Conservation (phyloP, 2,797 vertebrate genomes). For the Neosilurus hyrtlii region DNA sequence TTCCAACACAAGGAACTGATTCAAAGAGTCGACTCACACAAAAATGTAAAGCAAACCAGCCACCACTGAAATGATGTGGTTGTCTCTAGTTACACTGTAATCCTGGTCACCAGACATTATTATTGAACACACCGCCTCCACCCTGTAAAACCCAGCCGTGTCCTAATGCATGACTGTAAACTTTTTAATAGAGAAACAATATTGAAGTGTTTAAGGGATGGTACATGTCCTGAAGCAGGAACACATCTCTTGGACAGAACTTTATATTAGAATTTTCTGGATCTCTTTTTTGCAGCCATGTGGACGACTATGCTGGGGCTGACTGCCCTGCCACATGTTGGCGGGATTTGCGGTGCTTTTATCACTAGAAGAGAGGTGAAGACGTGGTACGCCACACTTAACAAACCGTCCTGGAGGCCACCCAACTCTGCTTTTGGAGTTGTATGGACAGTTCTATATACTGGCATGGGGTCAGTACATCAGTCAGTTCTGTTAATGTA, state of each 20-base stretch:
- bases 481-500: background rate
- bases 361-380: slow-evolving; percentile 72
- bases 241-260: background rate
- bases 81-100: background rate
- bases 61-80: background rate
- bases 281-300: slow-evolving; percentile 53
- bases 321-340: slow-evolving; percentile 74
- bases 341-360: slow-evolving; percentile 68
- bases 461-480: slow-evolving; percentile 77
- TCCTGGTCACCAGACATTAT: background rate
- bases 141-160: background rate
- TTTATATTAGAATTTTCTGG: background rate
- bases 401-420: slow-evolving; percentile 78
- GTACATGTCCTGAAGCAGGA: background rate
- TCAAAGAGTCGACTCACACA: background rate
- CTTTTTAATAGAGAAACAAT: background rate
- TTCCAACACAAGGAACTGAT: background rate
- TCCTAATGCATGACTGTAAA: too few species aligned
- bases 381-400: slow-evolving; percentile 72
- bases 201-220: background rate
- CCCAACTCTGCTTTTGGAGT: slow-evolving; percentile 75
- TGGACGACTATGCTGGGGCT: slow-evolving; percentile 72
- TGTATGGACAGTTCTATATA: slow-evolving; percentile 77
- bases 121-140: background rate
- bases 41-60: background rate